phyloP scores from a whole-genome alignment of 2,888 invertebrate genomes.

The Eupithecia subfuscata region DNA sequence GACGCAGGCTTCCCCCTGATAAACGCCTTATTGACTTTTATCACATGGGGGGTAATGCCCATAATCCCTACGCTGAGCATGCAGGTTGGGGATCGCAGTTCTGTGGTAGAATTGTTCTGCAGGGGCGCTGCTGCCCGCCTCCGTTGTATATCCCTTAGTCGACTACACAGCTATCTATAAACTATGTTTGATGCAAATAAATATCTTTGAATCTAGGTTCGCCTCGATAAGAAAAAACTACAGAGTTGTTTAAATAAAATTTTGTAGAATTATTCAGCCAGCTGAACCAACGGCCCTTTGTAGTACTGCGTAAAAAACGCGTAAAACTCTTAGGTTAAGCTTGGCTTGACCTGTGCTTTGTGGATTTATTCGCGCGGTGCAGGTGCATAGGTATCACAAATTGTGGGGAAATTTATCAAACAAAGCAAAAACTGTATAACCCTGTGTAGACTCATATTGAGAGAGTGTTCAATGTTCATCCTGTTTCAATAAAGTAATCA shows the following conservation, averaged over 20 bases:
- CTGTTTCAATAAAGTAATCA: background rate
- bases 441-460: background rate
- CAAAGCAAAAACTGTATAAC: background rate
- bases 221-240: too few species aligned
- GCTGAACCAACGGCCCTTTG: background rate
- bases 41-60: too few species aligned
- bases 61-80: too few species aligned
- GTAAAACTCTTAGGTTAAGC: conserved; percentile 12
- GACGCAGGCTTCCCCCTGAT: too few species aligned
- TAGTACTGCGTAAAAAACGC: background rate
- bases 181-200: too few species aligned
- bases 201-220: too few species aligned
- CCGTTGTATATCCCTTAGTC: too few species aligned
- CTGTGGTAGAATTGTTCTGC: too few species aligned
- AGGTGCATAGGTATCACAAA: background rate
- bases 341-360: conserved; percentile 18
- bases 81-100: too few species aligned
- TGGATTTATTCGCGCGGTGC: background rate
- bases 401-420: background rate
- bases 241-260: background rate
- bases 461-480: background rate
- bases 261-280: background rate
- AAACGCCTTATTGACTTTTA: too few species aligned
- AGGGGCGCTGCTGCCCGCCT: too few species aligned
- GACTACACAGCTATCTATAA: too few species aligned